Base-by-base conservation (phyloP, 1,140 invertebrate genomes). In the Trialeurodes vaporariorum region DNA sequence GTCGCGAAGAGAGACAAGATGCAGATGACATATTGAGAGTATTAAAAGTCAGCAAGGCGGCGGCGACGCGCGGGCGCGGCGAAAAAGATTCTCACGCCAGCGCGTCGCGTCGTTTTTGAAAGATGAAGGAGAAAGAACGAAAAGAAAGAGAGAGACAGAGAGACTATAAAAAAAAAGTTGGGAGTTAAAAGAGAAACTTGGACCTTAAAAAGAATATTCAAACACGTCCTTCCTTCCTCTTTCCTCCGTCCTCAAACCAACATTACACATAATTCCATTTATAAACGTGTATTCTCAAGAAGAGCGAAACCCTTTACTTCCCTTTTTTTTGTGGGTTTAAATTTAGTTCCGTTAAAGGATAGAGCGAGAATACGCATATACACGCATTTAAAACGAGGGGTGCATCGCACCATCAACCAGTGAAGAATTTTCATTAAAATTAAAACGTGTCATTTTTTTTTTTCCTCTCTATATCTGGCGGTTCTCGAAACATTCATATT, bases 391-490 rank as follows among this genome's bases (percentile, higher is more conserved):
- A n/a, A 5, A 49, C 5, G 34, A 49, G 34, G 34, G 34, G 34
- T 49, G 34, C 34, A 5, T 5, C 34, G 5, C 5, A 49, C 5
- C n/a, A n/a, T n/a, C 34, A 49, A 5, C 34, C 5, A 49, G 34
- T 17, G 5, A 9, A 5, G 34, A 49, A 49, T 49, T 49, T 49
- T 49, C 34, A 49, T 49, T 49, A 49, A 9, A 49, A 49, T 49
- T 49, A 49, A 49, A 49, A 49, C 34, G 34, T 49, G 34, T 49
- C 34, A 49, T 49, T 49, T 49, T 49, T 49, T 49, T 49, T 49
- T 49, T n/a, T n/a, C n/a, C n/a, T n/a, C n/a, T n/a, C n/a, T n/a
- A n/a, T n/a, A n/a, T n/a, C n/a, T n/a, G n/a, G n/a, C n/a, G n/a
- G 34, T 49, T 5, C 34, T 49, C 34, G 34, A 49, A 49, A 49